A percentile compares a stretch with the other conserved stretches of the same genome.
Evolutionary conservation across 2,113 vertebrate genomes (phyloP).

Genomic region (Syrmaticus mikado): DNA sequence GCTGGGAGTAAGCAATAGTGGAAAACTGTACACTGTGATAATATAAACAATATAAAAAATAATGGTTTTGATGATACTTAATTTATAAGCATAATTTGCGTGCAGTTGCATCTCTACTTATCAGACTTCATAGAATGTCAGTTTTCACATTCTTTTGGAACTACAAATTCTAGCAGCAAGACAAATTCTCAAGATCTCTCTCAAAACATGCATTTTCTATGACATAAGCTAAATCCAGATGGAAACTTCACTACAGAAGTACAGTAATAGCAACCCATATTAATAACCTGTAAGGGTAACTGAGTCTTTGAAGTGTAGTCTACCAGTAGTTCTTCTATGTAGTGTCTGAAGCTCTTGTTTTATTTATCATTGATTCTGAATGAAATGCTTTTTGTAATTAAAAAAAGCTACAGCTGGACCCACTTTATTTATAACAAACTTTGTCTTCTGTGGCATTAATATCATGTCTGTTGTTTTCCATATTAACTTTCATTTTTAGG

Average conservation of each 20-base stretch:
- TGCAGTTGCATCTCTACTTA: slow-evolving; percentile 56
- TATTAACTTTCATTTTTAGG: not conserved
- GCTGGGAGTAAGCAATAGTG: slow-evolving; percentile 5
- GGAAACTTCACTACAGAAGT: slow-evolving; percentile 30
- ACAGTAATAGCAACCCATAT: not conserved
- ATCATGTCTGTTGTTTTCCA: not conserved
- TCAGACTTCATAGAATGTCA: slow-evolving; percentile 52
- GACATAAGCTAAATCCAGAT: slow-evolving; percentile 22
- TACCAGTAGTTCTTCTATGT: not conserved
- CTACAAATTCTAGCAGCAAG: not conserved
- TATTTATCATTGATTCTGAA: slow-evolving; percentile 34
- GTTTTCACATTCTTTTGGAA: slow-evolving; percentile 49
- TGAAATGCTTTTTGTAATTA: not conserved
- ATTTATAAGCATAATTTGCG: slow-evolving; percentile 63
- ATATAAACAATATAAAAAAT: slow-evolving; percentile 45
- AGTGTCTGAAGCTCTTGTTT: slow-evolving; percentile 12
- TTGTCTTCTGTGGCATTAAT: not conserved
- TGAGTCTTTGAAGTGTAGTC: not conserved
- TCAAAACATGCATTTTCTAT: slow-evolving; percentile 37
- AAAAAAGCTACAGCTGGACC: not conserved
- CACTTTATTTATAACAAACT: not conserved
- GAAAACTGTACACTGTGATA: slow-evolving; percentile 17
- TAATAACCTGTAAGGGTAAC: not conserved
- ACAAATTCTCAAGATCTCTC: not conserved
- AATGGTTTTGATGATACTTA: slow-evolving; percentile 43